Base-by-base conservation (phyloP, 1,140 invertebrate genomes). In the Zelostemma sp. region DNA sequence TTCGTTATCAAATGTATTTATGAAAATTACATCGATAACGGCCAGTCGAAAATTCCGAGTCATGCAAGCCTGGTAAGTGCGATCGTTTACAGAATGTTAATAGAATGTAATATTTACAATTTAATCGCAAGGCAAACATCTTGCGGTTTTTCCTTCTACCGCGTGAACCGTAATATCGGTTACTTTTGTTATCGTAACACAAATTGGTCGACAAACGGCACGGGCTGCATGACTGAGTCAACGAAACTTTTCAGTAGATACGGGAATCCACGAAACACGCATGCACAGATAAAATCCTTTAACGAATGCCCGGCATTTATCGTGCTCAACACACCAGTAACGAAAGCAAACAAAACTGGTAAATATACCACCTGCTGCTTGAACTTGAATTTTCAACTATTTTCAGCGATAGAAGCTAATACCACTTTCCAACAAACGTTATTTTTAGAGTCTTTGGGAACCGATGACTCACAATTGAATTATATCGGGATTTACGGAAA, bases 321-420 rank as follows among this genome's bases (percentile, higher is more conserved):
- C 43, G 17, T n/a, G 17, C 3, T 9, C 43, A 8, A 9, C 15
- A 8, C 40, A 14, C 40, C 9, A 38, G 9, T 38, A 38, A 41
- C 15, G 40, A 43, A 60, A 60, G 45, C 49, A 62, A 62, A 62
- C 18, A 48, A 9, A 21, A 9, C 38, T 17, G 35, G 40, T 28
- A 61, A 47, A 61, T 47, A 61, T 61, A 61, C 58, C 38, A 53
- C 40, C 49, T 46, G 48, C 41, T 35, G 49, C 15, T 35, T 41
- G 15, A 61, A 47, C 41, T 33, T 46, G 40, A 38, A 38, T 38
- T 62, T 19, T 16, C 9, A 40, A 35, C 59, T 62, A 62, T 54
- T 62, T 54, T 33, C 53, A 40, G 50, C 48, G 25, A 14, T 16
- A 48, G 50, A 31, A 15, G 43, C 43, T 48, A 45, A 48, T 54